A percentile compares a stretch with the other conserved stretches of the same genome.
Conservation (phyloP, 2,797 vertebrate species). For the Ctenosaura bakeri region DNA sequence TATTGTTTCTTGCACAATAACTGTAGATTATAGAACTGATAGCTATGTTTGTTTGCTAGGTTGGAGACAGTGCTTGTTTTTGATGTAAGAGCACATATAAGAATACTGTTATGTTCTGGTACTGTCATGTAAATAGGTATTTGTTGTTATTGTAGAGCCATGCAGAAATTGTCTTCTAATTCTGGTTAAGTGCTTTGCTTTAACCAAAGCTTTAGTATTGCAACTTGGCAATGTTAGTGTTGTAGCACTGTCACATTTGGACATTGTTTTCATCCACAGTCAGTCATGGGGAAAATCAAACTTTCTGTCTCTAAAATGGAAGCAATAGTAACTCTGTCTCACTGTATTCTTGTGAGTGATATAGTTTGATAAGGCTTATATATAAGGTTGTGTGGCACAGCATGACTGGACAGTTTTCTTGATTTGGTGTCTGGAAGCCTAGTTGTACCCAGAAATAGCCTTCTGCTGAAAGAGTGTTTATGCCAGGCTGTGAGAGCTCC, state of each 20-base stretch:
- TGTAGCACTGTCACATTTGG: background rate
- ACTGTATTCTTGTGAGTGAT: background rate
- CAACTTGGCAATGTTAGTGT: background rate
- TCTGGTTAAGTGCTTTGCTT: background rate
- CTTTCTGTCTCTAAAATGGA: background rate
- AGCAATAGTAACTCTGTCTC: background rate
- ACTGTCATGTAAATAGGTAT: background rate
- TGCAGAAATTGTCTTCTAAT: background rate
- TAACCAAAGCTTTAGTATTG: background rate
- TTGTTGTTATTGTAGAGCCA: conserved; percentile 1
- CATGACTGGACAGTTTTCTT: conserved; percentile 47
- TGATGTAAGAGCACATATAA: background rate
- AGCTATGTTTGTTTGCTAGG: background rate
- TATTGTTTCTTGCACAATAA: background rate
- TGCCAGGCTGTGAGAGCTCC: conserved; percentile 2
- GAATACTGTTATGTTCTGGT: background rate
- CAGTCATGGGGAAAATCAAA: background rate
- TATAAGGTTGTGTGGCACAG: background rate
- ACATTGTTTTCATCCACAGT: background rate
- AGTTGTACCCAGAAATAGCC: conserved; percentile 22
- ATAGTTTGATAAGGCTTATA: background rate
- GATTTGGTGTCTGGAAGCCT: conserved; percentile 17
- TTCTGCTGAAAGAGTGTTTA: conserved; percentile 55
- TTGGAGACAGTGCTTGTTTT: background rate
- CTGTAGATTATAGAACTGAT: background rate